Evolutionary conservation across 2,888 invertebrate genomes (phyloP), one percentile per base, ranked within the genome.

Genomic region (Cetonia aurata): DNA sequence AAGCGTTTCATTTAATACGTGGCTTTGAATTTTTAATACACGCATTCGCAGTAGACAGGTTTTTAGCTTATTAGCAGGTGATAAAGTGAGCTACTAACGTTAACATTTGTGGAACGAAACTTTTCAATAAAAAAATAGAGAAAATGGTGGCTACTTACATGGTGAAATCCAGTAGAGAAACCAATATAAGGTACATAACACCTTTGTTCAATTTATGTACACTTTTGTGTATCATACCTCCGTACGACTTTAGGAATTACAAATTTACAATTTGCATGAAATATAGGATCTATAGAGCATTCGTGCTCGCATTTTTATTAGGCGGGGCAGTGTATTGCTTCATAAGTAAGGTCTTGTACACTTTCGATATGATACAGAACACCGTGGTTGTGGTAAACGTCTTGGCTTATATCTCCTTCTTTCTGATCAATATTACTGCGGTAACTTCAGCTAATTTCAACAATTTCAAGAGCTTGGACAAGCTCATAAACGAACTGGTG

Each of bases 321-420:
- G 31, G 15, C 10, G 69, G 69, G 0, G 60, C 52, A 9, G 31
- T 69, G 0, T 59, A 52, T 31, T 50, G 52, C 10, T 60, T 69
- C 25, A 13, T 62, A 1, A 53, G 52, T 2, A 60, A 69, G 10
- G 17, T 13, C 3, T 31, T 12, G 3, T 62, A 19, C 31, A 50
- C 42, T 9, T 59, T 59, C 25, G 13, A 46, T 3, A 13, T 52
- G 9, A 25, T 69, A 33, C 69, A 59, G 4, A 53, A 60, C 15
- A 69, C 69, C 1, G 60, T 69, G 12, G 19, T 52, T 25, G 60
- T 60, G 0, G 60, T 69, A 6, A 62, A 69, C 15, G 41, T 59
- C n/a, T 33, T 69, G 19, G 42, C 62, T 9, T 69, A 50, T 13
- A 17, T 69, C 3, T 60, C 69, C 10, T 69, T 59, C 17, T 52